Percentiles rank a stretch among this genome's conserved stretches.
Evolutionary conservation across 2,888 invertebrate genomes (phyloP).

Genomic region (Plebejus argus): DNA sequence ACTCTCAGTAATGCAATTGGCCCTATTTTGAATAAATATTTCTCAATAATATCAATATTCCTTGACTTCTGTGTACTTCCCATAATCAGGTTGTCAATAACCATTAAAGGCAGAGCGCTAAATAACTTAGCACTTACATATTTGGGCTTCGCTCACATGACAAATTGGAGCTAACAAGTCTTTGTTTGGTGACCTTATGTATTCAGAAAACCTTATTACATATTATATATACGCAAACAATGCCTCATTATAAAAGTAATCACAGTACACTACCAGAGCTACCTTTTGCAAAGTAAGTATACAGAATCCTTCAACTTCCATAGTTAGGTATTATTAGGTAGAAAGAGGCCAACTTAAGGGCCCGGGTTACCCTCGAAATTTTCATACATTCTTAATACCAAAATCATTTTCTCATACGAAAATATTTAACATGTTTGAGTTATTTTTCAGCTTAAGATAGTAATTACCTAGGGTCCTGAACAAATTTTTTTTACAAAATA

Average conservation of each 20-base stretch:
- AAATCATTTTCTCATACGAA: no score
- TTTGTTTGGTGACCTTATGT: conserved; percentile 24
- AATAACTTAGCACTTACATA: conserved; percentile 24
- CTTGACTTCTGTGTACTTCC: not conserved
- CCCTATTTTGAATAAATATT: not conserved
- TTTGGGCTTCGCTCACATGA: conserved; percentile 9
- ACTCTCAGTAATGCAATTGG: not conserved
- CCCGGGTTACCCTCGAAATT: no score
- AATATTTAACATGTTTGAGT: no score
- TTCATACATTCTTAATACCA: no score
- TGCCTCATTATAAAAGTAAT: not conserved
- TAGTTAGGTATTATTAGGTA: no score
- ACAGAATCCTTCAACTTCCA: no score
- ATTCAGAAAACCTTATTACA: conserved; percentile 3
- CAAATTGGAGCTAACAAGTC: conserved; percentile 7
- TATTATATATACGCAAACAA: not conserved
- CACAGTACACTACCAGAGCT: not conserved
- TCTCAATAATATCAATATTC: not conserved
- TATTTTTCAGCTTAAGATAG: no score
- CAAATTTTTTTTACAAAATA: no score
- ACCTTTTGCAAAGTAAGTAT: no score
- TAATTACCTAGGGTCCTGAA: no score
- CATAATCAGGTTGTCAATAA: conserved; percentile 8
- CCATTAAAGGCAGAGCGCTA: conserved; percentile 1
- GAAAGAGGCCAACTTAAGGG: no score